These are phyloP conservation scores for Myzus persicae DNA, from an alignment of 1,140 invertebrate species.

Conservation along the genomic window DNA sequence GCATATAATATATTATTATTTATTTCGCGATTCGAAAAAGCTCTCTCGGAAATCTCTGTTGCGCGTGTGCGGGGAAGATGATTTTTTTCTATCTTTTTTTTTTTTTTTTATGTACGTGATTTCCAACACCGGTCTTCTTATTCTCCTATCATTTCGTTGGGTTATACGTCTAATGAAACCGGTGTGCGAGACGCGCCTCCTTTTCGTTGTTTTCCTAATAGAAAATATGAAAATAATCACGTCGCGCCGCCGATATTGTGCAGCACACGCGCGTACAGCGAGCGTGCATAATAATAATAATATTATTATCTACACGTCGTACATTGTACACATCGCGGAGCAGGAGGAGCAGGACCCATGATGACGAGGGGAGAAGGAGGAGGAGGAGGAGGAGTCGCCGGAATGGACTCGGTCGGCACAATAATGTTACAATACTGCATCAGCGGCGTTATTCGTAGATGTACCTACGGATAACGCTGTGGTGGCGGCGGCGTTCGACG, in stretches of 20 bases:
- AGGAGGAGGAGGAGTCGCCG: no score
- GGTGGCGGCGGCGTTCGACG: no score
- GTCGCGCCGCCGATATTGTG: not conserved
- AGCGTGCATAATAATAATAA: not conserved
- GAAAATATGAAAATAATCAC: not conserved
- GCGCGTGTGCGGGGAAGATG: not conserved
- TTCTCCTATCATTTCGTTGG: not conserved
- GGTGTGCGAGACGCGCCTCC: no score
- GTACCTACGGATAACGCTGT: conserved; percentile 37
- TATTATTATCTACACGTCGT: not conserved
- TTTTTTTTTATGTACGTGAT: not conserved
- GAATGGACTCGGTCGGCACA: not conserved
- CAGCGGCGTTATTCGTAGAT: not conserved
- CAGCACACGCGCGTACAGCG: not conserved
- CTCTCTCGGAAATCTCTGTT: not conserved
- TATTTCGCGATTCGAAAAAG: not conserved
- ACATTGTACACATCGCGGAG: not conserved
- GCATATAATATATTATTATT: conserved; percentile 1
- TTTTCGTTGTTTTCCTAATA: conserved; percentile 16
- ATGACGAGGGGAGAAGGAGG: not conserved
- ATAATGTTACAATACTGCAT: not conserved
- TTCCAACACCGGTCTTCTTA: not conserved
- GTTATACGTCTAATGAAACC: not conserved
- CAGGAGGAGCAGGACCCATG: no score
- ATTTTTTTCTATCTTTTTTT: no score